phyloP scores from a whole-genome alignment of 2,797 vertebrate species.

The Catostomus latipinnis region DNA sequence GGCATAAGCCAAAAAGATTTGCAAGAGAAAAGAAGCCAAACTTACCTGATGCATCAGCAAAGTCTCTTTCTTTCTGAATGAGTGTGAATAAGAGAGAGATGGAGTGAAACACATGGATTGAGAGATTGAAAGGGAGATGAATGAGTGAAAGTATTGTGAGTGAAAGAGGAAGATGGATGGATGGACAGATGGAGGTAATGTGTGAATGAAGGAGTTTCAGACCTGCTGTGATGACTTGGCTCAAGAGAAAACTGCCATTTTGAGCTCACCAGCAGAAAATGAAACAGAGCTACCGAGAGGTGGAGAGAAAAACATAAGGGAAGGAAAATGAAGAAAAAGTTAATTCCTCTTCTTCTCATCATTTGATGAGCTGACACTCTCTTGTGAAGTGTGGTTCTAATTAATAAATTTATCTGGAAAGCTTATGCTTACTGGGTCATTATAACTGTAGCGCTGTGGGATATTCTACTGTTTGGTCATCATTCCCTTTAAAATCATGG shows the following conservation, averaged over 20 bases:
- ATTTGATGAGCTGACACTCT: conserved; percentile 41
- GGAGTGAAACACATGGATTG: background rate
- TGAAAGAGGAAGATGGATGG: conserved; percentile 32
- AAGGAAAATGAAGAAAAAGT: conserved; percentile 11
- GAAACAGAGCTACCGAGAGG: conserved; percentile 2
- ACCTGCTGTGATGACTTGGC: conserved; percentile 32
- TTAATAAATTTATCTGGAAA: conserved; percentile 26
- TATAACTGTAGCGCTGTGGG: conserved; percentile 12
- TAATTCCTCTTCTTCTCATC: conserved; percentile 15
- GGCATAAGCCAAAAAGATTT: background rate
- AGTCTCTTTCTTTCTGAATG: conserved; percentile 17
- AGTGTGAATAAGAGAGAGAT: conserved; percentile 22
- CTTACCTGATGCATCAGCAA: conserved; percentile 37
- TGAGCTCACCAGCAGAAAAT: conserved; percentile 27
- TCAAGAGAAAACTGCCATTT: conserved; percentile 31
- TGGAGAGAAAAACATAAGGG: background rate
- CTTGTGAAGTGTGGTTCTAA: conserved; percentile 25
- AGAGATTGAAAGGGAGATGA: conserved; percentile 14
- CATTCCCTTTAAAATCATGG: too few relatives aligned
- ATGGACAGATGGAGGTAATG: conserved; percentile 19
- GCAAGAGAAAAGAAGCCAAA: conserved; percentile 3
- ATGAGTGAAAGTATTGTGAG: conserved; percentile 6
- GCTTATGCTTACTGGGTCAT: background rate
- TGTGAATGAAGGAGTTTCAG: conserved; percentile 38
- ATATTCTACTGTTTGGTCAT: background rate